A percentile compares a stretch with the other conserved stretches of the same genome.
Evolutionary conservation across 2,888 invertebrate genomes (phyloP).

Genomic region (Andrena marginata): DNA sequence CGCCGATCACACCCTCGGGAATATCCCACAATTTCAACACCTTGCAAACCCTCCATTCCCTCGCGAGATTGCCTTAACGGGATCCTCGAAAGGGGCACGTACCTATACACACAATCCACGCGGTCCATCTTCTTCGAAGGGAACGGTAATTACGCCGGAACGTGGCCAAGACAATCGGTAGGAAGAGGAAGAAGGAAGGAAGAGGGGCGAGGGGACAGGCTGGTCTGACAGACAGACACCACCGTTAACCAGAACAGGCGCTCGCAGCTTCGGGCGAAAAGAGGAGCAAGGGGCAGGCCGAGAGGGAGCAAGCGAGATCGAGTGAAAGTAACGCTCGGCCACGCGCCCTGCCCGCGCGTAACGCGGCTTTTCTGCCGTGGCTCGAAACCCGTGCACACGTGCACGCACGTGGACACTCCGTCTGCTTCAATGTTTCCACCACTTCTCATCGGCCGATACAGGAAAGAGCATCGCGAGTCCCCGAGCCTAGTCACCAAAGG

Average conservation of each 20-base stretch:
- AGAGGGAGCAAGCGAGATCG: conserved; percentile 68
- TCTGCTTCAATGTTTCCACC: too few species aligned
- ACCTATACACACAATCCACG: not conserved
- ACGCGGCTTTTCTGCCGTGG: conserved; percentile 41
- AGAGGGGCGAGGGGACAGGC: not conserved
- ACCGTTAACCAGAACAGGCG: conserved; percentile 22
- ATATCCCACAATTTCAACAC: conserved; percentile 7
- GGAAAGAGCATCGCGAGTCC: too few species aligned
- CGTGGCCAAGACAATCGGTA: conserved; percentile 3
- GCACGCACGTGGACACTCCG: conserved; percentile 57
- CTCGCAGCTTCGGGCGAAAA: conserved; percentile 41
- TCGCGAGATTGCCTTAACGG: conserved; percentile 46
- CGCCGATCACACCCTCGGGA: too few species aligned
- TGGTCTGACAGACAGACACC: not conserved
- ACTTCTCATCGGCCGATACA: too few species aligned
- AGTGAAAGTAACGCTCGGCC: conserved; percentile 81
- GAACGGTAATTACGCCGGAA: conserved; percentile 1
- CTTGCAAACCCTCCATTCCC: conserved; percentile 1
- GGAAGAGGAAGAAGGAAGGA: conserved; percentile 4
- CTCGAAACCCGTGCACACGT: conserved; percentile 60
- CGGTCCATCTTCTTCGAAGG: conserved; percentile 6
- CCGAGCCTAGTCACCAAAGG: too few species aligned
- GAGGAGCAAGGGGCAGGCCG: conserved; percentile 55
- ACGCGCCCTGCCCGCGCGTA: conserved; percentile 76
- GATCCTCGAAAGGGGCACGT: conserved; percentile 16